These are phyloP conservation scores for Solenodon paradoxus DNA, from an alignment of 2,113 vertebrate species.

Conservation along the genomic window DNA sequence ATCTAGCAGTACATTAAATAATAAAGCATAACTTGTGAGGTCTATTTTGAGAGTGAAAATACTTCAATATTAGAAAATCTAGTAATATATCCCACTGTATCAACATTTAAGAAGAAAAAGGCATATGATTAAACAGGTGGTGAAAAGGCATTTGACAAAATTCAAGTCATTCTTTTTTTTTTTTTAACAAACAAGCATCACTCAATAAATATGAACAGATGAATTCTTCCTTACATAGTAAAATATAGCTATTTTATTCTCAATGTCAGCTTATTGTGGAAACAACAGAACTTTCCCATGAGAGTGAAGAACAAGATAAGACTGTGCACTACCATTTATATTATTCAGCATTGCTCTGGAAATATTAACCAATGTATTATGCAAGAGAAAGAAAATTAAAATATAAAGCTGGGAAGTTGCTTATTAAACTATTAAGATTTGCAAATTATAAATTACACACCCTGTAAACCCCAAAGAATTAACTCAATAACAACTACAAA, in stretches of 20 bases:
- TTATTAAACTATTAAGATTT: background rate
- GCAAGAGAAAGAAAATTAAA: background rate
- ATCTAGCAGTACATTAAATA: too few species aligned
- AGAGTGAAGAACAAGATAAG: background rate
- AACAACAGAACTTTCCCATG: background rate
- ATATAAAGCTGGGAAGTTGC: background rate
- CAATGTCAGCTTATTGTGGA: background rate
- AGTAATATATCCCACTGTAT: too few species aligned
- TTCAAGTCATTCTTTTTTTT: too few species aligned
- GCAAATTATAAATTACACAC: background rate
- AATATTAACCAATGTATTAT: background rate
- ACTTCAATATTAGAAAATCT: background rate
- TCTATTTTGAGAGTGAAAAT: background rate
- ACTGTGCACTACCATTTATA: background rate
- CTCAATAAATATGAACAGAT: background rate
- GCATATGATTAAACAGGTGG: background rate
- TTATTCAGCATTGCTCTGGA: background rate
- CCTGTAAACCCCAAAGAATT: background rate
- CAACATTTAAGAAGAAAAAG: background rate
- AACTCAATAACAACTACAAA: background rate
- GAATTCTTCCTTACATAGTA: background rate
- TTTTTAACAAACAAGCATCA: background rate
- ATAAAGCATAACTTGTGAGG: background rate
- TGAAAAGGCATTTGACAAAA: too few species aligned
- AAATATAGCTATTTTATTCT: too few species aligned